Base-by-base conservation (phyloP, 2,888 invertebrate species). In the Caenorhabditis parvicauda region DNA sequence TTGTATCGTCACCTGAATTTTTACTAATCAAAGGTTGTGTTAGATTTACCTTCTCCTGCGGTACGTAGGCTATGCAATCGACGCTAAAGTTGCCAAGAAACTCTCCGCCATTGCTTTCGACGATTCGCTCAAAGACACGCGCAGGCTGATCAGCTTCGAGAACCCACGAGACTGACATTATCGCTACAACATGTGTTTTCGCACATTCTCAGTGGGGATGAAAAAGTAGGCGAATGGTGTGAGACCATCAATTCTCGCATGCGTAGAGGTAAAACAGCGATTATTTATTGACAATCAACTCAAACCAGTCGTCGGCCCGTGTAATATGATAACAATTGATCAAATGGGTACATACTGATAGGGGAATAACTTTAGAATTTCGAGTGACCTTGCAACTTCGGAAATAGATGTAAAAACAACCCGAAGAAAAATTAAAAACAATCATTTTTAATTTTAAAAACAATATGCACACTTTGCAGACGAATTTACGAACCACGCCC, bases 111-210 rank as follows among this genome's bases (percentile, higher is more conserved):
- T 52, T 21, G 27, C 12, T 21, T 49, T 70, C 61, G 41, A 71
- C 37, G 9, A 58, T 24, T 17, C 66, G 38, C 45, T 67, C 65
- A 25, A 67, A 52, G 21, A 58, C 54, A 44, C 50, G 54, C 9
- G 58, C 56, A 1, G 53, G 46, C 19, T 58, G 57, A 42, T 67
- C 56, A 21, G 54, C 46, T 39, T 69, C 68, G 50, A 74, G 60
- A 2, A 74, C 67, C 70, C 72, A 68, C 39, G 65, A 49, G 6
- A 72, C 70, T 29, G 70, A 70, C 72, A 72, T 72, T 19, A 27
- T 44, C n/a, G 17, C n/a, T 12, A 32, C n/a, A n/a, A 32, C 9
- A 32, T 12, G n/a, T 32, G 9, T 32, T 32, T n/a, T 12, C n/a
- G 35, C 9, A 32, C 9, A 32, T 32, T 32, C 9, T 9, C 9